Conservation (phyloP, 2,113 vertebrate species). For the Prolemur simus region DNA sequence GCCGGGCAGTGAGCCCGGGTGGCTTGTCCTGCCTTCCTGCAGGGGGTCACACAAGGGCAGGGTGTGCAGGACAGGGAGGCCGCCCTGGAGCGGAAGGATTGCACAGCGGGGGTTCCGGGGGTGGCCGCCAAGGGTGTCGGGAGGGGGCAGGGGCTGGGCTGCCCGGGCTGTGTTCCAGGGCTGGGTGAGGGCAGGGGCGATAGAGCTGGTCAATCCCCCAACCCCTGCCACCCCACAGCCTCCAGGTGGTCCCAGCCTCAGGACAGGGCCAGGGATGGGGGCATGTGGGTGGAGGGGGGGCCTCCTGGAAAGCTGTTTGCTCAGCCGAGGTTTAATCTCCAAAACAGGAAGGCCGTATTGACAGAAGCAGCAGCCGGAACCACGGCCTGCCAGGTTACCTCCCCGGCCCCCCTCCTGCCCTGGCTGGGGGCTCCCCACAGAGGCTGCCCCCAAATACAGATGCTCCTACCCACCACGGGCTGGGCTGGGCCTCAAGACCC, state of each 20-base stretch:
- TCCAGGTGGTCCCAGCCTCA: constrained; percentile 5
- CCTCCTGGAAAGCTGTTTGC: constrained; percentile 54
- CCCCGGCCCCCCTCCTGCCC: neutral
- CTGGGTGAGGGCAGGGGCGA: neutral
- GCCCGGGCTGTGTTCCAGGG: neutral
- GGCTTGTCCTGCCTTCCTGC: neutral
- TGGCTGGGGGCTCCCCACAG: neutral
- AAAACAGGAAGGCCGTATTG: constrained; percentile 77
- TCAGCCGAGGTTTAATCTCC: constrained; percentile 68
- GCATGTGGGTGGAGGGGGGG: neutral
- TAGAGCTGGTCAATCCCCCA: neutral
- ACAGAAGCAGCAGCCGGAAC: constrained; percentile 67
- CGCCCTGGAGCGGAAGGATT: constrained; percentile 63
- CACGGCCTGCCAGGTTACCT: constrained; percentile 20
- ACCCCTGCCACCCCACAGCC: neutral
- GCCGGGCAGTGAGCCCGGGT: fast-evolving
- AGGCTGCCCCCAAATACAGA: neutral
- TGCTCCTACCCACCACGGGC: neutral
- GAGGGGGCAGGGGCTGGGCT: neutral
- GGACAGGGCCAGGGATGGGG: neutral
- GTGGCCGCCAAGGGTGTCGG: neutral
- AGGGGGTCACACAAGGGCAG: constrained; percentile 76
- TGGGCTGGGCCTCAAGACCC: neutral
- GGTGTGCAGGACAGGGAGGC: constrained; percentile 46
- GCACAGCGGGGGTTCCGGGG: constrained; percentile 47